Evolutionary conservation across 2,797 vertebrate genomes (phyloP).

Genomic region (Aotus griseimembra): DNA sequence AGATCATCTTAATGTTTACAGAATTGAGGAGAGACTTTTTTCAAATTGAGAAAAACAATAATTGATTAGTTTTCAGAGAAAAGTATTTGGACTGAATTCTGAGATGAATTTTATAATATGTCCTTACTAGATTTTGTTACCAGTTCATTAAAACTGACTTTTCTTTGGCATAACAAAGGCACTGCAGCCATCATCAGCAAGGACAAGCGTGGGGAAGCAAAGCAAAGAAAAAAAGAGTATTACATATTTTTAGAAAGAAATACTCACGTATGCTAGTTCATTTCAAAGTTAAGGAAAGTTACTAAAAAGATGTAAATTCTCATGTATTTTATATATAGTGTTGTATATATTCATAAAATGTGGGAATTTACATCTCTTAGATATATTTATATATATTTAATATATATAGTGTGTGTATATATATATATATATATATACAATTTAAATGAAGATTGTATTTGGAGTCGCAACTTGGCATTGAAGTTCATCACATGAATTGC

Average conservation of each 20-base stretch:
- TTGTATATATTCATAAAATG: no score
- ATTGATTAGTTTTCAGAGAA: not conserved
- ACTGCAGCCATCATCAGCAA: not conserved
- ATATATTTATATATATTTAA: no score
- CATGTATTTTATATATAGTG: not conserved
- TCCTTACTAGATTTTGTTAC: not conserved
- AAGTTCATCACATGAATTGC: not conserved
- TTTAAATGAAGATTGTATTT: not conserved
- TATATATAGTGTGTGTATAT: no score
- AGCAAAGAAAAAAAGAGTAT: not conserved
- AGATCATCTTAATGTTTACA: conserved; percentile 19
- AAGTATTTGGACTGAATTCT: conserved; percentile 48
- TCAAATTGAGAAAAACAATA: conserved; percentile 24
- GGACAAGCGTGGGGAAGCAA: not conserved
- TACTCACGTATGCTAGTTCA: not conserved
- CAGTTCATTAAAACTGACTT: not conserved
- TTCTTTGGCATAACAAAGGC: conserved; percentile 8
- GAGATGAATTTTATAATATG: conserved; percentile 5
- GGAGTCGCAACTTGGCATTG: not conserved
- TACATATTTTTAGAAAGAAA: not conserved
- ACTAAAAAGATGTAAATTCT: not conserved
- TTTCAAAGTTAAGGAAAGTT: not conserved
- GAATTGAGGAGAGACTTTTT: not conserved
- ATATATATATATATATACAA: not conserved
- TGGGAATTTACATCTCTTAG: no score